A percentile compares a stretch with the other conserved stretches of the same genome.
Conservation (phyloP, 2,888 invertebrate genomes). For the Andrena bicolor region DNA sequence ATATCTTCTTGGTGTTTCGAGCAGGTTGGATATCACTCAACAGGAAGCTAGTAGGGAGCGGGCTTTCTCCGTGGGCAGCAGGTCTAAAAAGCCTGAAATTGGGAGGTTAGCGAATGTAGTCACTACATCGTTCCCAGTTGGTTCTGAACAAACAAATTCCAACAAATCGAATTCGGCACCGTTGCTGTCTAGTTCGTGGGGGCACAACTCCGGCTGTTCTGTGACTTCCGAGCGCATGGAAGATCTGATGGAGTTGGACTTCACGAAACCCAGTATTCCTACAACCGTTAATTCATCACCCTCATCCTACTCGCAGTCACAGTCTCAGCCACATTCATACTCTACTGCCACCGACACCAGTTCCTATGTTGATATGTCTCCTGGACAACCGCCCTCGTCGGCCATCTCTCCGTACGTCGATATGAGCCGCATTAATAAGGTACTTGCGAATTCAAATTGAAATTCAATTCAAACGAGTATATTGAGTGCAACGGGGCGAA, state of each 20-base stretch:
- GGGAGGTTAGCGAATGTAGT: slow-evolving; percentile 79
- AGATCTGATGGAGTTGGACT: slow-evolving; percentile 94
- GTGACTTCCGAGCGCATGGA: slow-evolving; percentile 88
- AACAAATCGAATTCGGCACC: slow-evolving; percentile 91
- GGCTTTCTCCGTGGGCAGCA: slow-evolving; percentile 92
- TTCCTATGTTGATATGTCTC: slow-evolving; percentile 86
- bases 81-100: slow-evolving; percentile 86
- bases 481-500: not conserved
- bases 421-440: slow-evolving; percentile 83
- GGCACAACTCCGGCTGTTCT: slow-evolving; percentile 85
- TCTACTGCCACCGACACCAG: slow-evolving; percentile 84
- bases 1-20: not conserved
- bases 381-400: slow-evolving; percentile 80
- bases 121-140: slow-evolving; percentile 78
- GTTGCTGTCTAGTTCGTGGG: slow-evolving; percentile 86
- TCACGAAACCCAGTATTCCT: slow-evolving; percentile 85
- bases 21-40: slow-evolving; percentile 82
- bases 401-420: slow-evolving; percentile 83
- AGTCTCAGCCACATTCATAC: slow-evolving; percentile 80
- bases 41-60: slow-evolving; percentile 88
- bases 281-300: slow-evolving; percentile 77
- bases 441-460: slow-evolving; percentile 41
- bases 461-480: not conserved
- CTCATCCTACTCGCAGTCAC: slow-evolving; percentile 79
- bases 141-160: slow-evolving; percentile 77